Conservation (phyloP, 2,113 vertebrate genomes). For the Chloropsis cyanopogon region DNA sequence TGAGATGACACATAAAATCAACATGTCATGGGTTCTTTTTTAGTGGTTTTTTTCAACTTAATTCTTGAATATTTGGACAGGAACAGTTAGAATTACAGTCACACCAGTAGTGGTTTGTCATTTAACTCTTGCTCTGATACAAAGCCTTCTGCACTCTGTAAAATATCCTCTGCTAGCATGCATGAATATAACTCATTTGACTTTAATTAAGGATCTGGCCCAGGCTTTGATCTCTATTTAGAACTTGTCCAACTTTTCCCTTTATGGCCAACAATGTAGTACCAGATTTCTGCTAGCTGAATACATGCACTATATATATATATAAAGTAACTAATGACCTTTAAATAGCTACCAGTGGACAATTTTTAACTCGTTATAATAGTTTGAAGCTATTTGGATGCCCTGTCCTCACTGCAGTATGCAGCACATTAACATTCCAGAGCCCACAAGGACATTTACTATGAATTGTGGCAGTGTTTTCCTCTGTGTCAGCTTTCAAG, state of each 20-base stretch:
- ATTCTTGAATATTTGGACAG: background rate
- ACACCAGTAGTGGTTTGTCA: background rate
- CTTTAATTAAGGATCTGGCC: background rate
- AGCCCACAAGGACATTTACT: slow-evolving; percentile 48
- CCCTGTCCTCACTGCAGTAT: background rate
- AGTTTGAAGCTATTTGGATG: slow-evolving; percentile 38
- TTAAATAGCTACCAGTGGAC: slow-evolving; percentile 46
- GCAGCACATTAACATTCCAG: slow-evolving; percentile 43
- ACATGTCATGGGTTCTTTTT: background rate
- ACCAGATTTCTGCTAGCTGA: slow-evolving; percentile 50
- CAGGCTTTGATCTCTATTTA: slow-evolving; percentile 46
- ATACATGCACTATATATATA: slow-evolving; percentile 55
- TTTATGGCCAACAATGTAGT: slow-evolving; percentile 52
- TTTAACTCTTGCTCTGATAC: background rate
- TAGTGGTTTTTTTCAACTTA: background rate
- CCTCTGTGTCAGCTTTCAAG: background rate
- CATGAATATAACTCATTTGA: background rate
- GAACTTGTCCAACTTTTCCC: slow-evolving; percentile 47
- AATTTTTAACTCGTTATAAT: slow-evolving; percentile 47
- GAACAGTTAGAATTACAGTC: background rate
- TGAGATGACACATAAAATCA: background rate
- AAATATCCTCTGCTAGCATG: background rate
- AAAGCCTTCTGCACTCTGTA: background rate
- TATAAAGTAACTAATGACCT: slow-evolving; percentile 43
- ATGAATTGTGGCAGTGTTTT: slow-evolving; percentile 55